A percentile compares a stretch with the other conserved stretches of the same genome.
These are phyloP conservation scores for Eupleurogrammus muticus DNA, from an alignment of 2,797 vertebrate genomes.

Conservation along the genomic window DNA sequence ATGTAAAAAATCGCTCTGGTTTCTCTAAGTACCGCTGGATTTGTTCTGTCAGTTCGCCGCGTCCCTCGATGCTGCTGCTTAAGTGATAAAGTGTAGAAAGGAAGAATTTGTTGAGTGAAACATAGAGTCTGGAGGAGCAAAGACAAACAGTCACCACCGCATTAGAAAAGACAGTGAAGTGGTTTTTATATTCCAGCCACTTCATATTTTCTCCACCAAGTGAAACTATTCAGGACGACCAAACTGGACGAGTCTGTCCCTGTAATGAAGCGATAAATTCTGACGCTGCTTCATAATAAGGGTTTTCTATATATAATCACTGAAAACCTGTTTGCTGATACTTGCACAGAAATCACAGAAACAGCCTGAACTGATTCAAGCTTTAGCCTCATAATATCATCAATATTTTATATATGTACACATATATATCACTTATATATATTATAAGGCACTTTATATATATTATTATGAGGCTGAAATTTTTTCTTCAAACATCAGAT, in stretches of 20 bases:
- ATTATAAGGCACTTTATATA: too few species aligned
- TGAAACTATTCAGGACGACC: constrained; percentile 12
- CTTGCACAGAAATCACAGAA: too few species aligned
- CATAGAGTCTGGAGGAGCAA: constrained; percentile 28
- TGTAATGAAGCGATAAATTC: not conserved
- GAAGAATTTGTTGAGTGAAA: constrained; percentile 48
- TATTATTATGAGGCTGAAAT: too few species aligned
- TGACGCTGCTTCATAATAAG: constrained; percentile 11
- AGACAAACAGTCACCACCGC: constrained; percentile 30
- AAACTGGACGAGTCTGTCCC: constrained; percentile 17
- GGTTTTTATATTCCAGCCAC: constrained; percentile 36
- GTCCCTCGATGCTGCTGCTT: constrained; percentile 41
- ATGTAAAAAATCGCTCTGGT: constrained; percentile 62
- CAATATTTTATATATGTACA: too few species aligned
- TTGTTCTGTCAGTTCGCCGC: constrained; percentile 62
- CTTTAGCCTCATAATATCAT: too few species aligned
- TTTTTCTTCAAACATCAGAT: not conserved
- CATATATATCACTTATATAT: too few species aligned
- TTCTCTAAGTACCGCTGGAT: constrained; percentile 58
- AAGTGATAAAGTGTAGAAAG: constrained; percentile 42
- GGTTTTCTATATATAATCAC: too few species aligned
- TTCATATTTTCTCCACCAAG: constrained; percentile 15
- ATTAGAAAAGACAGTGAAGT: constrained; percentile 42
- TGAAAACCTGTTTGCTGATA: too few species aligned
- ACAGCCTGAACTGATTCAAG: too few species aligned